Percentiles rank a stretch among this genome's conserved stretches.
Evolutionary conservation across 1,140 invertebrate species (phyloP).

Genomic region (Meloidogyne hapla): DNA sequence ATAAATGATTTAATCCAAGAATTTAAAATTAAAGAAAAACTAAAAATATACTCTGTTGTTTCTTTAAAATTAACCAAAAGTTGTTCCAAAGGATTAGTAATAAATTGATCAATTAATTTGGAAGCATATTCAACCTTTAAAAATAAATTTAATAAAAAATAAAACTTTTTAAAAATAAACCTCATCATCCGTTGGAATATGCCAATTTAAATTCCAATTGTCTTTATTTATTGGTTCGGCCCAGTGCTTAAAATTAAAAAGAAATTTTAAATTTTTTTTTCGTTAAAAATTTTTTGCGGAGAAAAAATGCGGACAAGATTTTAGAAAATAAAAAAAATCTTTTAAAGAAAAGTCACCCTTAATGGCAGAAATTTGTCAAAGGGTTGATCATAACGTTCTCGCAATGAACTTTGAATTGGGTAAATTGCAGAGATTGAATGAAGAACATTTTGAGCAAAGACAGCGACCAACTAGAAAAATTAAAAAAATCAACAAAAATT

Average conservation of each 20-base stretch:
- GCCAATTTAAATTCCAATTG: conserved; percentile 75
- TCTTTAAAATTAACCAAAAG: conserved; percentile 67
- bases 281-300: too few relatives aligned
- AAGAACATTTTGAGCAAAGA: conserved; percentile 68
- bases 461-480: conserved; percentile 33
- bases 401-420: conserved; percentile 69
- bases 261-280: neutral
- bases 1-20: too few relatives aligned
- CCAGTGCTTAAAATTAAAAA: conserved; percentile 73
- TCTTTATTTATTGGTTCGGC: conserved; percentile 73
- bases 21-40: neutral
- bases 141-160: neutral
- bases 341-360: conserved; percentile 67
- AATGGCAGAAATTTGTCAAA: conserved; percentile 76
- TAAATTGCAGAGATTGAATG: conserved; percentile 70
- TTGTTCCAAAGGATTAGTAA: conserved; percentile 68
- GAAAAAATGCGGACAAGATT: too few relatives aligned
- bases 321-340: neutral
- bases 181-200: conserved; percentile 74
- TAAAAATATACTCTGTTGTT: conserved; percentile 47
- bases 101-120: conserved; percentile 70
- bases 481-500: conserved; percentile 4
- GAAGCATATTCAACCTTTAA: conserved; percentile 67
- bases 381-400: conserved; percentile 66
- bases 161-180: conserved; percentile 58